Conservation (phyloP, 2,113 vertebrate genomes). For the Mesoclemmys tuberculata region DNA sequence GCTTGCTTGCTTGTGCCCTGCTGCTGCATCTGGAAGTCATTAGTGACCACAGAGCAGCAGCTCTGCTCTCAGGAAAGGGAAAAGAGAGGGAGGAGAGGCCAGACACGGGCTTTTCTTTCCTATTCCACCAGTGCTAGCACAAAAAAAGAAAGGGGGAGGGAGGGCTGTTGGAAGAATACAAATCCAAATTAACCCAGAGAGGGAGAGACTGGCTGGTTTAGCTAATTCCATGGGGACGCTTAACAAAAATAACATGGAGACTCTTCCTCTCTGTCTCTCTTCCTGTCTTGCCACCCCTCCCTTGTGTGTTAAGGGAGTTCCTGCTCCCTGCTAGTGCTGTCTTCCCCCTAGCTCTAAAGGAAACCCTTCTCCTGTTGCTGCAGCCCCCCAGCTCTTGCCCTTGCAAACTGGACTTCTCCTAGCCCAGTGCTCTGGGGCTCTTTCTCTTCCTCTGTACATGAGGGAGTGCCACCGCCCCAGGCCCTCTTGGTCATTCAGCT, state of each 20-base stretch:
- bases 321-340: background rate
- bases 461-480: background rate
- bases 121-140: too few relatives aligned
- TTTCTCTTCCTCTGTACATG: background rate
- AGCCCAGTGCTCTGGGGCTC: rapidly evolving
- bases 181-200: background rate
- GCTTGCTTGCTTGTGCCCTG: background rate
- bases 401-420: rapidly evolving
- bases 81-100: background rate
- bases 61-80: conserved; percentile 25
- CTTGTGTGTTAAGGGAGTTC: background rate
- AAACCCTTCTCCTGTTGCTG: rapidly evolving
- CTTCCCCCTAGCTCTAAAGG: background rate
- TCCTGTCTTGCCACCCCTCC: background rate
- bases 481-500: background rate
- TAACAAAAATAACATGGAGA: background rate
- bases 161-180: too few relatives aligned
- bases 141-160: background rate
- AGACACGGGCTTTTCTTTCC: conserved; percentile 11
- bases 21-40: conserved; percentile 60
- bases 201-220: background rate
- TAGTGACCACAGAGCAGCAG: background rate
- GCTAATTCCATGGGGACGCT: background rate
- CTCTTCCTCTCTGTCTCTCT: background rate
- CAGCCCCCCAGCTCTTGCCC: background rate